Evolutionary conservation across 2,797 vertebrate genomes (phyloP).

Genomic region (Brachyrhaphis roseni): DNA sequence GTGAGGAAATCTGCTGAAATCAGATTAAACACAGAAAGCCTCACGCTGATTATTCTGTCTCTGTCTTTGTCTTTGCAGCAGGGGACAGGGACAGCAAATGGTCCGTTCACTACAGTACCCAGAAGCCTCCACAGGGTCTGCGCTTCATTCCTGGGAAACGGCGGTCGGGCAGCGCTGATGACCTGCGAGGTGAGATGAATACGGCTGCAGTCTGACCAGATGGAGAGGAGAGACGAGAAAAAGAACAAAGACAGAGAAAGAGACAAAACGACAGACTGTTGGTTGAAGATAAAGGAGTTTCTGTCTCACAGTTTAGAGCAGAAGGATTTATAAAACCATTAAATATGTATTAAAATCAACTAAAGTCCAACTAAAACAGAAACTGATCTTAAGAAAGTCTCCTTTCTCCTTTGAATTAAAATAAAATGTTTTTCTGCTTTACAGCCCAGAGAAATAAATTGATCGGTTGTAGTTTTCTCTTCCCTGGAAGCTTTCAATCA

Average conservation of each 20-base stretch:
- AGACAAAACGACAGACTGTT: neutral
- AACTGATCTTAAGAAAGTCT: neutral
- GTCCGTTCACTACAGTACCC: slow-evolving; percentile 93
- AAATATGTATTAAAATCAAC: no score
- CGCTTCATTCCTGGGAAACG: slow-evolving; percentile 85
- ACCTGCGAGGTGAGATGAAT: slow-evolving; percentile 85
- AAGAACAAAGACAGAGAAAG: neutral
- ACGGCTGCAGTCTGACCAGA: neutral
- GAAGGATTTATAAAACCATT: neutral
- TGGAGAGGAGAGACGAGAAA: neutral
- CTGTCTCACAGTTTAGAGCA: neutral
- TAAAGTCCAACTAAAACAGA: no score
- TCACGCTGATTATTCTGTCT: slow-evolving; percentile 11
- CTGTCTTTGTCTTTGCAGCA: slow-evolving; percentile 67
- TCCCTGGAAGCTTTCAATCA: neutral
- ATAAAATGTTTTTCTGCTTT: neutral
- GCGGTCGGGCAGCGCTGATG: slow-evolving; percentile 35
- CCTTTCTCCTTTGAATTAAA: neutral
- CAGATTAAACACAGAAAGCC: slow-evolving; percentile 25
- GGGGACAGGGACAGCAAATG: slow-evolving; percentile 92
- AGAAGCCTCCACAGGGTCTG: slow-evolving; percentile 92
- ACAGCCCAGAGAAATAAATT: neutral
- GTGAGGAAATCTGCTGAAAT: slow-evolving; percentile 31
- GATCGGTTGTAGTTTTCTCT: neutral
- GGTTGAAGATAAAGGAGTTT: neutral